These are phyloP conservation scores for Hycleus cichorii DNA, from an alignment of 1,140 invertebrate genomes.

Conservation along the genomic window DNA sequence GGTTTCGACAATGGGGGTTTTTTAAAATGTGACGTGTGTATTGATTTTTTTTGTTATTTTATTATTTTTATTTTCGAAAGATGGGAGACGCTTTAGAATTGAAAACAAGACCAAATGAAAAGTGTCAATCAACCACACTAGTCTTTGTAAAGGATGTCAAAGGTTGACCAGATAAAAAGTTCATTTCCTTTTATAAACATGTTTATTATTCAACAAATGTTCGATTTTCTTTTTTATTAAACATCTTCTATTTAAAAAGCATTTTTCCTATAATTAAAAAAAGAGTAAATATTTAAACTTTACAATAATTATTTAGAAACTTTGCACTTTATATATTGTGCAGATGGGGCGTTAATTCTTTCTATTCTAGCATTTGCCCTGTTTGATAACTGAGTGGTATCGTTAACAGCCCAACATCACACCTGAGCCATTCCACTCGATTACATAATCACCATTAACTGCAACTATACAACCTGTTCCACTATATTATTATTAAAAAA, in stretches of 20 bases:
- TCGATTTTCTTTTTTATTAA: slow-evolving; percentile 10
- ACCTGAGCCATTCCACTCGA: slow-evolving; percentile 13
- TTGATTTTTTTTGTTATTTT: slow-evolving; percentile 21
- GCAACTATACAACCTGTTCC: no score
- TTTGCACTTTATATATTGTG: slow-evolving; percentile 10
- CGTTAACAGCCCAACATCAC: slow-evolving; percentile 6
- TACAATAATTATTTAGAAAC: slow-evolving; percentile 4
- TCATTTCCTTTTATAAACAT: slow-evolving; percentile 35
- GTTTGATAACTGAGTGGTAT: slow-evolving; percentile 6
- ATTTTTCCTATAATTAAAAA: neutral
- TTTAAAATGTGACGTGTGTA: slow-evolving; percentile 26
- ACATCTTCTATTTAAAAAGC: neutral
- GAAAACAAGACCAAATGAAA: slow-evolving; percentile 34
- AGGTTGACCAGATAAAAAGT: slow-evolving; percentile 35
- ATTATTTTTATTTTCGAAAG: no score
- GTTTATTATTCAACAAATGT: slow-evolving; percentile 22
- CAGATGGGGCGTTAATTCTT: slow-evolving; percentile 11
- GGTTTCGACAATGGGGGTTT: slow-evolving; percentile 16
- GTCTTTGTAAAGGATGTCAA: slow-evolving; percentile 27
- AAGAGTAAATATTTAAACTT: no score
- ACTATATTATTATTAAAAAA: no score
- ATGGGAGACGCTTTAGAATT: slow-evolving; percentile 26
- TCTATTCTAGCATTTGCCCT: slow-evolving; percentile 8
- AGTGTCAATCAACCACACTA: slow-evolving; percentile 31
- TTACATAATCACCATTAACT: slow-evolving; percentile 7